phyloP scores from a whole-genome alignment of 2,797 vertebrate species.

The Simalia tracyae region DNA sequence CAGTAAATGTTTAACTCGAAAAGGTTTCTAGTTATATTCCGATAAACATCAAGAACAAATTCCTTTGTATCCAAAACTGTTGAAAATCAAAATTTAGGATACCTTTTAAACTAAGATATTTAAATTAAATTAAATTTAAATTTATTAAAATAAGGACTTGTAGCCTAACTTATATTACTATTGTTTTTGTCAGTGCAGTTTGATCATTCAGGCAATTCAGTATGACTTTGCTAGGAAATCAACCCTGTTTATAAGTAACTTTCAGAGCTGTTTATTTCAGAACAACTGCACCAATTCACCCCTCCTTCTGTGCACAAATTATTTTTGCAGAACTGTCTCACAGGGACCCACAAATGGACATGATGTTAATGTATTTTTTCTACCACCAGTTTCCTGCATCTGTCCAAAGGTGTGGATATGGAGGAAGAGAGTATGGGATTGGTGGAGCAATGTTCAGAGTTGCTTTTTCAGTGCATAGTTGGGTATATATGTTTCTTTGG shows the following conservation, averaged over 20 bases:
- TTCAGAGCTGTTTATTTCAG: not conserved
- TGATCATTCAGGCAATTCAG: not conserved
- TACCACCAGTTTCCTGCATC: not conserved
- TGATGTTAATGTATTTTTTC: not conserved
- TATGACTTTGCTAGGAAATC: not conserved
- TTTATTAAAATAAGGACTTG: not conserved
- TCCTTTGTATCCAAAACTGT: not conserved
- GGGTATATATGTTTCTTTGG: too few relatives aligned
- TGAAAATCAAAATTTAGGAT: not conserved
- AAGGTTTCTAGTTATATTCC: not conserved
- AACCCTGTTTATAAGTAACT: not conserved
- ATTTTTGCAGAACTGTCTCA: not conserved
- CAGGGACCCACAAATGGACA: too few relatives aligned
- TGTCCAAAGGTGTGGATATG: not conserved
- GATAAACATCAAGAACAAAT: too few relatives aligned
- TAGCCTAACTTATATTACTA: not conserved
- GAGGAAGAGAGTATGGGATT: too few relatives aligned
- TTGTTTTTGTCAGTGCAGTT: not conserved
- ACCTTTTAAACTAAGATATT: too few relatives aligned
- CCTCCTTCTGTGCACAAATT: not conserved
- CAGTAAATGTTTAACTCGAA: conserved; percentile 42
- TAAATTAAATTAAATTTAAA: too few relatives aligned
- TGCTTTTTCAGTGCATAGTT: too few relatives aligned
- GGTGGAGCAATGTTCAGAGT: not conserved
- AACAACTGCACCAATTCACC: not conserved